Percentiles rank a stretch among this genome's conserved stretches.
These are phyloP conservation scores for Notothenia coriiceps DNA, from an alignment of 2,113 vertebrate species.

Conservation along the genomic window DNA sequence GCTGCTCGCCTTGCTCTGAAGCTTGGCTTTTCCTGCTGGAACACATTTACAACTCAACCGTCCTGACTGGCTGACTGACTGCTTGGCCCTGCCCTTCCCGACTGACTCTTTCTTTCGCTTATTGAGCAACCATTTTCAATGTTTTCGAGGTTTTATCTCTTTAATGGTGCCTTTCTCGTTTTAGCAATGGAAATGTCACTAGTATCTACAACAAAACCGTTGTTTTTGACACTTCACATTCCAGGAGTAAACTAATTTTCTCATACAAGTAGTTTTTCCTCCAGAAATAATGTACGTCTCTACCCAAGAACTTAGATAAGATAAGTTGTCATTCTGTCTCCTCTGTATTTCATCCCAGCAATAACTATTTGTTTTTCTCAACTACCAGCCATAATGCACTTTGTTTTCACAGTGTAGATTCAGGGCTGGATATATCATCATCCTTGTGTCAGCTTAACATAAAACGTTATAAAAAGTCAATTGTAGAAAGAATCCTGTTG, in stretches of 20 bases:
- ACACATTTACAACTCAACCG: constrained; percentile 81
- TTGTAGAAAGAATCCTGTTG: not conserved
- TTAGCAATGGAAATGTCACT: not conserved
- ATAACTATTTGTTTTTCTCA: constrained; percentile 76
- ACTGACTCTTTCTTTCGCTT: constrained; percentile 38
- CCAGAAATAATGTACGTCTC: constrained; percentile 32
- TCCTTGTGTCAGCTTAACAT: constrained; percentile 10
- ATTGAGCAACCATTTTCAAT: constrained; percentile 41
- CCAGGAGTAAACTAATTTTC: constrained; percentile 14
- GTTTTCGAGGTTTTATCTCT: constrained; percentile 17
- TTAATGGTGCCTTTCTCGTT: constrained; percentile 15
- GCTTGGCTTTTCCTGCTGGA: constrained; percentile 82
- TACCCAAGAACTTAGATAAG: constrained; percentile 72
- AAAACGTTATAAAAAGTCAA: not conserved
- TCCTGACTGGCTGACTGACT: constrained; percentile 72
- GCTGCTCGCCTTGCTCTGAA: constrained; percentile 79
- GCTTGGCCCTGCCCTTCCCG: constrained; percentile 31
- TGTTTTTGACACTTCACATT: not conserved
- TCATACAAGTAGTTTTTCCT: constrained; percentile 18
- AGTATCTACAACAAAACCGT: constrained; percentile 1
- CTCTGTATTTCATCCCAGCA: constrained; percentile 74
- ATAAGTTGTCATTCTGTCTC: constrained; percentile 76
- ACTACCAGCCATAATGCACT: too few relatives aligned
- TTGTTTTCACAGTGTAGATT: too few relatives aligned
- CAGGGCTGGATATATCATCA: too few relatives aligned